These are phyloP conservation scores for Rhopilema esculentum DNA, from an alignment of 30 jellyfish, hydroid and myxozoan genomes.

Conservation along the genomic window DNA sequence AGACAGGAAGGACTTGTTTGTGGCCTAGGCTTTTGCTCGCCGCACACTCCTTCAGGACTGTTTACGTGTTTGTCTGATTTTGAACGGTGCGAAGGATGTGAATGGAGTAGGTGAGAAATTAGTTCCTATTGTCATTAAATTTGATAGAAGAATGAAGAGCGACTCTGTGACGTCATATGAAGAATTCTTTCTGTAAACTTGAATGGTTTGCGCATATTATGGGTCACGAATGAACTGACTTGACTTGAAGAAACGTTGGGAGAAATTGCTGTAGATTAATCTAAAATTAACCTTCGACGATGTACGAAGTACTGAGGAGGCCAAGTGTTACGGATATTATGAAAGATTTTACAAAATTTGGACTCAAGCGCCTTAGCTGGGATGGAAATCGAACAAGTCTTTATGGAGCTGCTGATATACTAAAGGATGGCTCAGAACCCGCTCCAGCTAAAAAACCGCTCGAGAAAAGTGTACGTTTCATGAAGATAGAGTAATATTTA, in stretches of 20 bases:
- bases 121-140: constrained; percentile 12
- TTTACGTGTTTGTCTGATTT: background rate
- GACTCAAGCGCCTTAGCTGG: constrained; percentile 29
- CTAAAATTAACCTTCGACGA: background rate
- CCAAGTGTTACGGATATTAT: constrained; percentile 33
- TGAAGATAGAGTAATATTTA: background rate
- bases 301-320: constrained; percentile 52
- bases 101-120: constrained; percentile 27
- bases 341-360: constrained; percentile 21
- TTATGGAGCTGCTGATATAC: constrained; percentile 1
- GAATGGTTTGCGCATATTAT: background rate
- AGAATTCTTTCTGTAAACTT: background rate
- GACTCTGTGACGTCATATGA: constrained; percentile 2
- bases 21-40: background rate
- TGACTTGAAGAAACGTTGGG: background rate
- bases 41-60: too few relatives aligned
- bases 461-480: background rate
- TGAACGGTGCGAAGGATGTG: background rate
- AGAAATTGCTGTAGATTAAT: background rate
- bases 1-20: background rate
- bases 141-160: background rate
- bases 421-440: background rate
- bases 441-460: background rate
- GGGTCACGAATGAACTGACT: background rate
- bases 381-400: constrained; percentile 6